Conservation (phyloP, 2,113 vertebrate species). For the Caranx ignobilis region DNA sequence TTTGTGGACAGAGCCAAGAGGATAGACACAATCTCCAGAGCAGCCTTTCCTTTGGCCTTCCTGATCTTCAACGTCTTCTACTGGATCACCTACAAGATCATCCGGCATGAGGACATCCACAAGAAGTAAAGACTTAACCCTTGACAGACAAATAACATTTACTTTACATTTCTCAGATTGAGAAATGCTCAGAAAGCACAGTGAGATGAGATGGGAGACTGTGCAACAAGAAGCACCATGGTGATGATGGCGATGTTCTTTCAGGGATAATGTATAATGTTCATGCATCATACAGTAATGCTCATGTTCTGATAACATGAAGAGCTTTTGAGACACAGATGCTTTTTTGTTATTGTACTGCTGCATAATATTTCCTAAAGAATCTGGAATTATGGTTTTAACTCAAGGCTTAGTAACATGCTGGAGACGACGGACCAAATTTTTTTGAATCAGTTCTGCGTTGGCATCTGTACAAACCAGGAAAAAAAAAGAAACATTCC, state of each 20-base stretch:
- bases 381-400: conserved; percentile 36
- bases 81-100: conserved; percentile 99
- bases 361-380: conserved; percentile 53
- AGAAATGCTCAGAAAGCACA: conserved; percentile 57
- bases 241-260: conserved; percentile 58
- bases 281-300: conserved; percentile 49
- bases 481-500: conserved; percentile 88
- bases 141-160: background rate
- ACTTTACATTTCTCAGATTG: conserved; percentile 65
- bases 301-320: conserved; percentile 58
- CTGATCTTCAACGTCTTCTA: conserved; percentile 99
- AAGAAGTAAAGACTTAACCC: conserved; percentile 85
- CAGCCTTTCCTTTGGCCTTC: conserved; percentile 96
- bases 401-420: conserved; percentile 54
- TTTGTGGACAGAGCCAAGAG: conserved; percentile 98
- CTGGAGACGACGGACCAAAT: conserved; percentile 86
- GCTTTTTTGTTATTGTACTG: conserved; percentile 60
- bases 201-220: conserved; percentile 22
- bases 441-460: conserved; percentile 86
- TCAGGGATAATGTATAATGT: conserved; percentile 76
- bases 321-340: conserved; percentile 49
- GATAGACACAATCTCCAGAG: conserved; percentile 97
- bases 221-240: conserved; percentile 45
- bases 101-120: conserved; percentile 93
- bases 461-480: conserved; percentile 84